Conservation (phyloP, 2,113 vertebrate species). For the Nasalis larvatus region DNA sequence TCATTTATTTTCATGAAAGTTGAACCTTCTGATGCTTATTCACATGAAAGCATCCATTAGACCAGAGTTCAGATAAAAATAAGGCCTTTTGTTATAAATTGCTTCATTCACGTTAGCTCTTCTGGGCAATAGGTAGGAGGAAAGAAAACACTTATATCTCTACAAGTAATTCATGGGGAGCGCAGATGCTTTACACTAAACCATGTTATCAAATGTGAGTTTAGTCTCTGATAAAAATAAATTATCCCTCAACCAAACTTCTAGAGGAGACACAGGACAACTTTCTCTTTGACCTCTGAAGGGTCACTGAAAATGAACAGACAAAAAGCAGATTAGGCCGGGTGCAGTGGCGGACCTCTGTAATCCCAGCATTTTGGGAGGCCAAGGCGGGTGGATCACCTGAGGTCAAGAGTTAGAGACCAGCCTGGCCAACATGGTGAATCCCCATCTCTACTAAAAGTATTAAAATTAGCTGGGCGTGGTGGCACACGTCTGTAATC, state of each 20-base stretch:
- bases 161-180: background rate
- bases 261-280: background rate
- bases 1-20: constrained; percentile 55
- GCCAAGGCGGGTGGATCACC: too few species aligned
- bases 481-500: too few species aligned
- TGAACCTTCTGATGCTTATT: constrained; percentile 53
- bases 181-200: background rate
- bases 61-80: constrained; percentile 25
- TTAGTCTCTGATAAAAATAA: constrained; percentile 6
- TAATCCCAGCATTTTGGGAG: too few species aligned
- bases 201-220: background rate
- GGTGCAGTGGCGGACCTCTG: too few species aligned
- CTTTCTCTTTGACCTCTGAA: background rate
- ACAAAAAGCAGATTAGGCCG: background rate
- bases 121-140: background rate
- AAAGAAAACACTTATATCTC: background rate
- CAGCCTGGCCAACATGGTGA: too few species aligned
- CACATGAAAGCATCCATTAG: constrained; percentile 9
- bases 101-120: background rate
- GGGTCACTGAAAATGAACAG: background rate
- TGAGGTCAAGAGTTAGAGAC: too few species aligned
- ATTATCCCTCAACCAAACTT: background rate
- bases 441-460: too few species aligned
- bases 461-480: too few species aligned
- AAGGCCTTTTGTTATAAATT: constrained; percentile 10